A percentile compares a stretch with the other conserved stretches of the same genome.
Evolutionary conservation across 2,888 invertebrate genomes (phyloP).

Genomic region (Chrysina gloriosa): DNA sequence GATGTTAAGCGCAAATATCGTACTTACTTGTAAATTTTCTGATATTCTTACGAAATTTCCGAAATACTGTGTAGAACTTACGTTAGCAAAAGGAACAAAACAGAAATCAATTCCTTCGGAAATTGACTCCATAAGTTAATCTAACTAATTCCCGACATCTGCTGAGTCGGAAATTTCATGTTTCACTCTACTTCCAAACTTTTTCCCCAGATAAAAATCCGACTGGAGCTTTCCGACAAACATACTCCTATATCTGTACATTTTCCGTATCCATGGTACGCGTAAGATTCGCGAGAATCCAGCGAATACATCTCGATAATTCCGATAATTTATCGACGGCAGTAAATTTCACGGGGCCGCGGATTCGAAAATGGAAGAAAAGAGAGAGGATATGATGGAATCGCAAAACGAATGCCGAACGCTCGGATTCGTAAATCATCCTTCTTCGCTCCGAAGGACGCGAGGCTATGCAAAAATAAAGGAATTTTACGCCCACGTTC

Average conservation of each 20-base stretch:
- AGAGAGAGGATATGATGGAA: not conserved
- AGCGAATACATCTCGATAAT: conserved; percentile 6
- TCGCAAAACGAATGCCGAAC: not conserved
- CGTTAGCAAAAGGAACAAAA: no score
- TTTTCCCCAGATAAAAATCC: no score
- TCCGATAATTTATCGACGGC: conserved; percentile 11
- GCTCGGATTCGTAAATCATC: conserved; percentile 5
- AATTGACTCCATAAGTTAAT: no score
- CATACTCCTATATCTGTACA: not conserved
- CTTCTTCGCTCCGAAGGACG: not conserved
- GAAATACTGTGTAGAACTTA: no score
- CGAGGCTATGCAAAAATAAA: not conserved
- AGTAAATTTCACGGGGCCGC: not conserved
- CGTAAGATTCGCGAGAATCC: not conserved
- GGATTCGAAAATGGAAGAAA: not conserved
- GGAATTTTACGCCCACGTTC: not conserved
- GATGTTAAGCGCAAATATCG: no score
- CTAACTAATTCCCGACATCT: no score
- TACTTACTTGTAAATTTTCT: no score
- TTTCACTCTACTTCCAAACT: no score
- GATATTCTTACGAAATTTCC: no score
- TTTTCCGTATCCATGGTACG: not conserved
- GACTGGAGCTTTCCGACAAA: no score
- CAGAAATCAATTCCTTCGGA: no score
- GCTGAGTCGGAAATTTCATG: no score